Conservation (phyloP, 2,113 vertebrate genomes). For the Crotophaga sulcirostris region DNA sequence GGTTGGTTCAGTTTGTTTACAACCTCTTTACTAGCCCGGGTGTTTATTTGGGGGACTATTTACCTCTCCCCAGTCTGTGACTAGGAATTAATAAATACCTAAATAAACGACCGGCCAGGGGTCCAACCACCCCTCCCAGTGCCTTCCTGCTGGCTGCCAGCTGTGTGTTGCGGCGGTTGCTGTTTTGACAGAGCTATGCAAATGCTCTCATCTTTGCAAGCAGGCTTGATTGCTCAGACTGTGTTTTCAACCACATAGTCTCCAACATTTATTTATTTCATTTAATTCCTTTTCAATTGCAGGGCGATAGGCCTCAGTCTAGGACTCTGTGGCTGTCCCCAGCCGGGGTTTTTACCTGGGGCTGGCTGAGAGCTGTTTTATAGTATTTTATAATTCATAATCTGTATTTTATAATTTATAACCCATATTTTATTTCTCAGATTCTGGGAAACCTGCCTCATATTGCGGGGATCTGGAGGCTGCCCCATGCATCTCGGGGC, state of each 20-base stretch:
- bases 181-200: constrained; percentile 61
- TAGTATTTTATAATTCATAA: background rate
- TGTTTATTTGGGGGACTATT: background rate
- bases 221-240: background rate
- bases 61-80: background rate
- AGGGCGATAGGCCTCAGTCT: background rate
- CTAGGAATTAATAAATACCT: background rate
- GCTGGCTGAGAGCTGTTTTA: background rate
- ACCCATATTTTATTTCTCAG: background rate
- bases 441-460: accelerated
- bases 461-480: background rate
- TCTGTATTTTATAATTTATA: background rate
- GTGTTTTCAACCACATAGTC: background rate
- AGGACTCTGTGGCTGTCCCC: background rate
- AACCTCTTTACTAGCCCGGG: background rate
- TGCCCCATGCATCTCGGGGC: accelerated
- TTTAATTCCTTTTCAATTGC: background rate
- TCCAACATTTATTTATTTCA: background rate
- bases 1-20: background rate
- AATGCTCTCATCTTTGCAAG: background rate
- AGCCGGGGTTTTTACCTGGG: background rate
- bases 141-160: constrained; percentile 16
- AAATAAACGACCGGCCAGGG: background rate
- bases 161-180: background rate
- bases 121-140: background rate